Base-by-base conservation (phyloP, 2,888 invertebrate genomes). In the Athalia cordata region DNA sequence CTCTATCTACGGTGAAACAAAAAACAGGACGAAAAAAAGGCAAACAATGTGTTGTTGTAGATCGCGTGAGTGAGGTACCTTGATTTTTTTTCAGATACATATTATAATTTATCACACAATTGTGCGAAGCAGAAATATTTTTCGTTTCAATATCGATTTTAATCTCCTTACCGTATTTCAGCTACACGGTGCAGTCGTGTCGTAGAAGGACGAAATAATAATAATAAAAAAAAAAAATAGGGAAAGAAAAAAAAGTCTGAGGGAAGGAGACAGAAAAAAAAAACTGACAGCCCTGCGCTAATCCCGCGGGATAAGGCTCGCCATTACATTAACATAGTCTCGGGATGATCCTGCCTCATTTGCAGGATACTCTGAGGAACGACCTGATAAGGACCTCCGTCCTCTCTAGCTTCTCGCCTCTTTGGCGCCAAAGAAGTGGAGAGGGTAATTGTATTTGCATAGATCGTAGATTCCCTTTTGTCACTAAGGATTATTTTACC, bases 361-460 rank as follows among this genome's bases (percentile, higher is more conserved):
- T 83, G 83, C 84, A 83, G 84, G 86, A 85, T 86, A 83, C 84
- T 86, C 84, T 83, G 85, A 87, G 84, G 82, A 88, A 87, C 85
- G 87, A 86, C 82, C 87, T 83, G 88, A 88, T 87, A 88, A 88
- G 88, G 86, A 85, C 81, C 82, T 81, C 70, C 77, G 45, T 68
- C 68, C 29, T 8, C 68, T 52, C 68, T 29, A 29, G 29, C 70
- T 45, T 59, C 47, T 8, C 57, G 57, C 59, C 47, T 45, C 70
- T 59, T 47, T 57, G 70, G 57, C 57, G 45, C 70, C 8, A 59
- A 7, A 13, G 45, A 11, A 29, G 45, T 72, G 57, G 81, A 84
- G 79, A 80, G 80, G 83, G 85, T 86, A 87, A 87, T 86, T 85
- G 85, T 86, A 88, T 88, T 88, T 88, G 87, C 87, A 88, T 88